phyloP scores from a whole-genome alignment of 2,888 invertebrate genomes.

The Coelopa pilipes region DNA sequence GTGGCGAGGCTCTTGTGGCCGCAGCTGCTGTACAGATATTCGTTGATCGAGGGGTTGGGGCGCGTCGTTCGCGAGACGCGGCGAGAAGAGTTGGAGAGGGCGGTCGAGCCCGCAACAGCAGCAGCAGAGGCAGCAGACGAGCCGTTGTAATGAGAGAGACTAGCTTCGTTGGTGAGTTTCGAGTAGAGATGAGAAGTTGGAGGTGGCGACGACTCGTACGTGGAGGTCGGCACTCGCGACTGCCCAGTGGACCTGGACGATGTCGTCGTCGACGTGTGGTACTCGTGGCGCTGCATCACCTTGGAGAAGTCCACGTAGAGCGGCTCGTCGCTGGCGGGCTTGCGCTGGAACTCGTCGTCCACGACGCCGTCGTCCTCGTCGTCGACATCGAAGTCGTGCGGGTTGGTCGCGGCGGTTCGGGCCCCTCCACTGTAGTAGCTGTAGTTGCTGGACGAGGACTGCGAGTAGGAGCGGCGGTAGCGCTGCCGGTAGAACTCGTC shows the following conservation, averaged over 20 bases:
- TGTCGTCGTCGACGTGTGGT: slow-evolving; percentile 45
- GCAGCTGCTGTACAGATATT: slow-evolving; percentile 59
- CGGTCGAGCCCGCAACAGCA: slow-evolving; percentile 13
- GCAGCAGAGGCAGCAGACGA: slow-evolving; percentile 23
- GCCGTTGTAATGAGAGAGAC: slow-evolving; percentile 31
- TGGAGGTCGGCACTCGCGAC: slow-evolving; percentile 37
- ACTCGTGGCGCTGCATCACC: slow-evolving; percentile 54
- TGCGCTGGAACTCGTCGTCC: slow-evolving; percentile 65
- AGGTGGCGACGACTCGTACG: slow-evolving; percentile 20
- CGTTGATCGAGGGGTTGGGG: slow-evolving; percentile 57
- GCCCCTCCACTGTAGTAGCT: slow-evolving; percentile 59
- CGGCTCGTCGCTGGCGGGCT: slow-evolving; percentile 65
- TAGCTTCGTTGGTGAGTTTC: slow-evolving; percentile 39
- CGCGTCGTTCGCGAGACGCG: slow-evolving; percentile 47
- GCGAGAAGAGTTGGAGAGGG: background rate
- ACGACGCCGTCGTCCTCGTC: slow-evolving; percentile 45
- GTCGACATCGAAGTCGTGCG: slow-evolving; percentile 42
- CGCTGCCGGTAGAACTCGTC: slow-evolving; percentile 64
- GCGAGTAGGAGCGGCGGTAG: slow-evolving; percentile 62
- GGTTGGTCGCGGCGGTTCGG: slow-evolving; percentile 31
- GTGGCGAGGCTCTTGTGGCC: slow-evolving; percentile 35
- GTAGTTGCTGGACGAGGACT: slow-evolving; percentile 65
- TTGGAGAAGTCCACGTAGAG: slow-evolving; percentile 67
- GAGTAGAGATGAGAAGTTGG: slow-evolving; percentile 6
- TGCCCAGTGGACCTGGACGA: slow-evolving; percentile 57